Percentiles rank a stretch among this genome's conserved stretches.
Evolutionary conservation across 1,140 invertebrate species (phyloP).

Genomic region (Orussus abietinus): DNA sequence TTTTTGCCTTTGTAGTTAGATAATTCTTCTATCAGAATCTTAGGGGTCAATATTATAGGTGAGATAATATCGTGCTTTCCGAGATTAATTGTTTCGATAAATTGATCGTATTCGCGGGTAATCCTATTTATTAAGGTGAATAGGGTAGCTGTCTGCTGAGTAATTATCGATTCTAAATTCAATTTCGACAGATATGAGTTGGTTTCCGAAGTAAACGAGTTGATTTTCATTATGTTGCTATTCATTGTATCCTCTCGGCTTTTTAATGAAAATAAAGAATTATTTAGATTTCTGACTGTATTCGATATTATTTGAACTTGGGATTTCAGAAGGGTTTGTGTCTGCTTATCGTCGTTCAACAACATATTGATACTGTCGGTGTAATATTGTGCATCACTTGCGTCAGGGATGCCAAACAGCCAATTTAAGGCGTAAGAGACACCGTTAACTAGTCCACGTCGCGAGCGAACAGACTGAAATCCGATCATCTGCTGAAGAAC

Average conservation of each 20-base stretch:
- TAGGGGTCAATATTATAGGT: conserved; percentile 27
- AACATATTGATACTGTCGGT: conserved; percentile 22
- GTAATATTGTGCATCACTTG: conserved; percentile 30
- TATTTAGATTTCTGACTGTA: conserved; percentile 20
- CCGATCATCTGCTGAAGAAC: conserved; percentile 17
- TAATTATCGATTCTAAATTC: too few species aligned
- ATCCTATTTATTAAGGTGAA: conserved; percentile 20
- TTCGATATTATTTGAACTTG: conserved; percentile 18
- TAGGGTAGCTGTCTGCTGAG: too few species aligned
- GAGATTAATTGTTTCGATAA: conserved; percentile 27
- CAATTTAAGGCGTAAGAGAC: conserved; percentile 32
- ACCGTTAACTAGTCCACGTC: conserved; percentile 28
- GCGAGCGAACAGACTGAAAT: conserved; percentile 11
- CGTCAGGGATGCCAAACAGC: conserved; percentile 34
- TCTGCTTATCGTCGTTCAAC: conserved; percentile 19
- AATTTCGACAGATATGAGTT: conserved; percentile 15
- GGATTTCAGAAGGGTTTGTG: conserved; percentile 20
- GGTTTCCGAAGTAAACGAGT: conserved; percentile 8
- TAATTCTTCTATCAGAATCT: conserved; percentile 25
- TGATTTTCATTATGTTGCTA: conserved; percentile 20
- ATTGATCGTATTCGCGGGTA: conserved; percentile 27
- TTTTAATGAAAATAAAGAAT: conserved; percentile 15
- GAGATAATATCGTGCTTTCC: conserved; percentile 29
- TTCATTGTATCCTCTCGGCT: conserved; percentile 20
- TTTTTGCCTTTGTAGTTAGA: conserved; percentile 19